These are phyloP conservation scores for Spodoptera exigua DNA, from an alignment of 2,888 invertebrate genomes.

Conservation along the genomic window DNA sequence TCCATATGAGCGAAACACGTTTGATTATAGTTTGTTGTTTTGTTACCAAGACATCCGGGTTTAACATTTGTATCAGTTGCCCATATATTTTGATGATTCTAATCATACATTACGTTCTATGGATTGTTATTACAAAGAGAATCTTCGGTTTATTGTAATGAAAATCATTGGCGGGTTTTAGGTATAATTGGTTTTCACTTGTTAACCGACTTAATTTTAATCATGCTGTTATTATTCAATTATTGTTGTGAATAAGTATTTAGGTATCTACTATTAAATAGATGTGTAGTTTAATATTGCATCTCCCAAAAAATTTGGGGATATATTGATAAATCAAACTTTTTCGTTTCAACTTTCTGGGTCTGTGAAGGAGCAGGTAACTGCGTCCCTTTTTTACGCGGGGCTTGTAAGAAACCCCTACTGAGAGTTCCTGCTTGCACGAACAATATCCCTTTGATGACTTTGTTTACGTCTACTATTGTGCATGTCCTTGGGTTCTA, in stretches of 20 bases:
- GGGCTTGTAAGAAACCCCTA: slow-evolving; percentile 69
- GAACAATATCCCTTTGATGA: slow-evolving; percentile 59
- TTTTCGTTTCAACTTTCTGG: slow-evolving; percentile 32
- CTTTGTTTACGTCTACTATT: slow-evolving; percentile 55
- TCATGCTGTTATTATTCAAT: slow-evolving; percentile 13
- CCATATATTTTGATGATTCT: slow-evolving; percentile 63
- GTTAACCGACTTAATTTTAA: not conserved
- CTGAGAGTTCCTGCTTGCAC: slow-evolving; percentile 52
- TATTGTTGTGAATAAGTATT: not conserved
- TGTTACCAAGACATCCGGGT: slow-evolving; percentile 85
- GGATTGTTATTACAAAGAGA: slow-evolving; percentile 42
- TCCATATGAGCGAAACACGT: slow-evolving; percentile 82
- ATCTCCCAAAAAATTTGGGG: not conserved
- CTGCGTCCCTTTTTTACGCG: slow-evolving; percentile 80
- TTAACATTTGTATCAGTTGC: slow-evolving; percentile 68
- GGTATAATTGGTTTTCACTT: slow-evolving; percentile 27
- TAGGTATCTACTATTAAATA: not conserved
- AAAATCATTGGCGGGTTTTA: slow-evolving; percentile 67
- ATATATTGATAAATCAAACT: slow-evolving; percentile 25
- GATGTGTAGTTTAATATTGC: not conserved
- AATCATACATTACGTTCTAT: slow-evolving; percentile 46
- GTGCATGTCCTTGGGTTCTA: slow-evolving; percentile 45
- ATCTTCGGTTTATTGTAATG: slow-evolving; percentile 52
- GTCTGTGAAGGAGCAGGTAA: slow-evolving; percentile 75
- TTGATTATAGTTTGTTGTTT: slow-evolving; percentile 85